These are phyloP conservation scores for Adoxophyes honmai DNA, from an alignment of 1,140 invertebrate genomes.

Conservation along the genomic window DNA sequence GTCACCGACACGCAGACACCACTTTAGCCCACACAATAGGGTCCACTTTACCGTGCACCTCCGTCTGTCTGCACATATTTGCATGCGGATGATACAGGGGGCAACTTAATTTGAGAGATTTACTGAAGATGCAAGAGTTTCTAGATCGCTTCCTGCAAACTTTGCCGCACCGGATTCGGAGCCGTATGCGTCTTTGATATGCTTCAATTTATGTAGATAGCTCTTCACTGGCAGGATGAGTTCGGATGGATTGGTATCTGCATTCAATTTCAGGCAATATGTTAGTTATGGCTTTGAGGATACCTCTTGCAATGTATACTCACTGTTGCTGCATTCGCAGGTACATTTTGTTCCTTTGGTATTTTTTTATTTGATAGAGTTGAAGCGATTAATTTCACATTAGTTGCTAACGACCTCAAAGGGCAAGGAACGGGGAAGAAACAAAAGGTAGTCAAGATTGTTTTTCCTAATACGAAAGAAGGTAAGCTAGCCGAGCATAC, in stretches of 20 bases:
- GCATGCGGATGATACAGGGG: slow-evolving; percentile 25
- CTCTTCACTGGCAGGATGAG: slow-evolving; percentile 9
- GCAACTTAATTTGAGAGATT: slow-evolving; percentile 38
- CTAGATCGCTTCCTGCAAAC: slow-evolving; percentile 1
- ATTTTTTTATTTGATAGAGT: no score
- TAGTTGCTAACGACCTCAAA: no score
- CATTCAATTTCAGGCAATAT: slow-evolving; percentile 7
- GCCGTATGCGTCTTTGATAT: background rate
- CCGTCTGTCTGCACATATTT: slow-evolving; percentile 37
- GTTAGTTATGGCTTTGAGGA: background rate
- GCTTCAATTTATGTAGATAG: background rate
- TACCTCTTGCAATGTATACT: no score
- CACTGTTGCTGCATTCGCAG: no score
- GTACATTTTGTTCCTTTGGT: no score
- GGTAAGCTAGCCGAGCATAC: no score
- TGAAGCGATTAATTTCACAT: no score
- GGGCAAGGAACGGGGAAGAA: no score
- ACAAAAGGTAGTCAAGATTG: no score
- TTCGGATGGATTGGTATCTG: slow-evolving; percentile 7
- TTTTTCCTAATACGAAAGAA: no score
- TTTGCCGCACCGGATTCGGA: background rate
- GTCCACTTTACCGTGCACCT: background rate
- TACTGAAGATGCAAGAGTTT: slow-evolving; percentile 29
- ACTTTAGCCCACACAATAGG: background rate
- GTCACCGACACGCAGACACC: background rate